Base-by-base conservation (phyloP, 2,797 vertebrate genomes). In the Notamacropus eugenii region DNA sequence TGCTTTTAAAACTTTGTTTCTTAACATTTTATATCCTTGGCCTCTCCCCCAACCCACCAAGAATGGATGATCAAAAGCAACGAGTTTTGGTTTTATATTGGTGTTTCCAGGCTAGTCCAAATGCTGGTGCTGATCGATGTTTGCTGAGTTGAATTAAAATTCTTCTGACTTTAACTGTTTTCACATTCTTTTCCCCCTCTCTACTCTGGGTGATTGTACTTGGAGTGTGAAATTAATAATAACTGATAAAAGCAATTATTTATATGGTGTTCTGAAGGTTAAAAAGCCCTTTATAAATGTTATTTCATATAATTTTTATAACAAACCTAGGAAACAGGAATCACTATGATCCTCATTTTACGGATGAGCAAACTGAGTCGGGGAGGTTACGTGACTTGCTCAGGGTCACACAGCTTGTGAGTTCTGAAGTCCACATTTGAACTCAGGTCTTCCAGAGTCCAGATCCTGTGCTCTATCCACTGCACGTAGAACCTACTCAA, bases 31-130 rank as follows among this genome's bases (percentile, higher is more conserved):
- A 40, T 9, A 82, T 82, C n/a, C 5, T 9, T 82, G 19, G 2
- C n/a, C 31, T 2, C n/a, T 9, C 0, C 19, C 19, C 2, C 2
- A 40, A 22, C 1, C 22, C 16, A 22, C n/a, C n/a, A 82, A 46
- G 5, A 40, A 82, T 2, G 22, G n/a, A 24, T 3, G 1, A 9
- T 46, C 2, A 2, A 46, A 82, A 82, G 19, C n/a, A 82, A 3
- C 0, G 22, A 46, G n/a, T 40, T 24, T 82, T 9, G 59, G 4
- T 34, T 67, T 13, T 67, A 31, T 67, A 14, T n/a, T 5, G n/a
- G 31, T 40, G 34, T n/a, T n/a, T 34, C 59, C 62, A 67, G 62
- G 0, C 13, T 67, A 67, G 14, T 1, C 4, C 1, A 6, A 22
- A 74, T 6, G 5, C 34, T 19, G 5, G 62, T 19, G 9, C 5